Conservation (phyloP, 2,797 vertebrate genomes). For the Clarias fuscus region DNA sequence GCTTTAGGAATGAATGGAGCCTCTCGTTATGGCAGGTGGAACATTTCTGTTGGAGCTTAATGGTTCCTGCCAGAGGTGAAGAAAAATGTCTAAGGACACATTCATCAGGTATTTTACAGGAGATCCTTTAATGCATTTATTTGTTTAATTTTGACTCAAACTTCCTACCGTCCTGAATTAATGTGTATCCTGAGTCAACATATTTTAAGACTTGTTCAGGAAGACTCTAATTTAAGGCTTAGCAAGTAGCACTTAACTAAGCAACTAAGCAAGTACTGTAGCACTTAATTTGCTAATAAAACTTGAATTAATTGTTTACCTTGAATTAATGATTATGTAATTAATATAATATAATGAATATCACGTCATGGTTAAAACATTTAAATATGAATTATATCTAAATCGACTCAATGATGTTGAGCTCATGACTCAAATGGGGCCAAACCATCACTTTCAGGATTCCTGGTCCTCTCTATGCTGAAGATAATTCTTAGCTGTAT, state of each 20-base stretch:
- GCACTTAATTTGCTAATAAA: neutral
- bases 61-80: constrained; percentile 17
- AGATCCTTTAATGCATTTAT: constrained; percentile 23
- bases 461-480: too few species aligned
- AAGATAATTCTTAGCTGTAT: too few species aligned
- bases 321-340: neutral
- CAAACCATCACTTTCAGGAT: too few species aligned
- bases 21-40: constrained; percentile 31
- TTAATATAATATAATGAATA: neutral
- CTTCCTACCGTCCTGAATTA: neutral
- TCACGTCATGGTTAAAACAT: neutral
- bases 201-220: neutral
- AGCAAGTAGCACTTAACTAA: neutral
- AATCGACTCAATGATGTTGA: too few species aligned
- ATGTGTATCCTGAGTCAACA: neutral
- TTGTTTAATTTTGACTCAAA: neutral
- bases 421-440: too few species aligned
- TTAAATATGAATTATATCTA: neutral
- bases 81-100: constrained; percentile 7
- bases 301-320: neutral
- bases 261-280: neutral
- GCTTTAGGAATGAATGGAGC: constrained; percentile 41
- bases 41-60: constrained; percentile 29
- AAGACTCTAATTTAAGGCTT: neutral
- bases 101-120: constrained; percentile 15